Conservation (phyloP, 2,113 vertebrate genomes). For the Neogobius melanostomus region DNA sequence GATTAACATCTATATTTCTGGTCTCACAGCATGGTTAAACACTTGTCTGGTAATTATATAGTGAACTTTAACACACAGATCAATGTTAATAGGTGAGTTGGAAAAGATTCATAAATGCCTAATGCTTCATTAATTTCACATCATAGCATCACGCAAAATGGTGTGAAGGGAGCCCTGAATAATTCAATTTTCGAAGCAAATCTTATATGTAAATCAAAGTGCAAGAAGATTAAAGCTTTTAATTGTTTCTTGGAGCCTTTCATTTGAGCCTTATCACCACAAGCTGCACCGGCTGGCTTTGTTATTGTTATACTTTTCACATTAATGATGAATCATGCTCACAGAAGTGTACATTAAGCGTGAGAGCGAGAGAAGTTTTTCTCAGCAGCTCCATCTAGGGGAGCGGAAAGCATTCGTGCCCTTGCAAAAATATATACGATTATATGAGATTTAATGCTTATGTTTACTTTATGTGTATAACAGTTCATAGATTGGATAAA, state of each 20-base stretch:
- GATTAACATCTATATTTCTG: slow-evolving; percentile 47
- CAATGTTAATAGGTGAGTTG: slow-evolving; percentile 64
- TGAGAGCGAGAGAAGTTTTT: slow-evolving; percentile 8
- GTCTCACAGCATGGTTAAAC: slow-evolving; percentile 51
- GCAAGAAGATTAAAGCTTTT: slow-evolving; percentile 47
- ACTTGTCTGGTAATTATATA: slow-evolving; percentile 66
- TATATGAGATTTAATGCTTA: no score
- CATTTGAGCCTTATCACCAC: slow-evolving; percentile 25
- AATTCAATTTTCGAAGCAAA: slow-evolving; percentile 52
- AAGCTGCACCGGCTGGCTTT: neutral
- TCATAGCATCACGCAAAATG: slow-evolving; percentile 62
- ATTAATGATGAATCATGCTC: neutral
- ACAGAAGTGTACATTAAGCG: slow-evolving; percentile 11
- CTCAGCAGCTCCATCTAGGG: slow-evolving; percentile 72
- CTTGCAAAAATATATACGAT: no score
- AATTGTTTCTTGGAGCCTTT: slow-evolving; percentile 41
- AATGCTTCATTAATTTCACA: slow-evolving; percentile 69
- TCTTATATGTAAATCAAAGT: slow-evolving; percentile 60
- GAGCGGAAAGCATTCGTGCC: slow-evolving; percentile 41
- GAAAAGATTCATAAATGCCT: slow-evolving; percentile 59
- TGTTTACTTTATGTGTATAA: no score
- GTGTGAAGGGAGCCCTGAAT: slow-evolving; percentile 54
- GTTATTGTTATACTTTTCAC: slow-evolving; percentile 13
- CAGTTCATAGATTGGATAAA: no score
- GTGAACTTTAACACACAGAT: slow-evolving; percentile 60